phyloP scores from a whole-genome alignment of 2,888 invertebrate genomes.

The Spilarctia lutea region DNA sequence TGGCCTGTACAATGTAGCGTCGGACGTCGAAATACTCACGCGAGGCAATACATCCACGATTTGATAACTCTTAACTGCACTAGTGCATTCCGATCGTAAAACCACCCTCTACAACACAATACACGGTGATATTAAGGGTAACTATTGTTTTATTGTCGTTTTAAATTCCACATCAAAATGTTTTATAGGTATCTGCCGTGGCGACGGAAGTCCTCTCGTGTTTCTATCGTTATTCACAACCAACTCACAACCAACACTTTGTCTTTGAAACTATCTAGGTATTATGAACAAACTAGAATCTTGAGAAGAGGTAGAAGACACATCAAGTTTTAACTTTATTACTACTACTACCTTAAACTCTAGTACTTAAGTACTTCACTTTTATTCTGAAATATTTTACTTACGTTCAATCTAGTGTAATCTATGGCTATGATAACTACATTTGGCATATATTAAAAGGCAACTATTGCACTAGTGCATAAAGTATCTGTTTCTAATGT shows the following conservation, averaged over 20 bases:
- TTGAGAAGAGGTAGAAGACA: neutral
- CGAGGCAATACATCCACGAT: conserved; percentile 65
- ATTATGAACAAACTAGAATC: neutral
- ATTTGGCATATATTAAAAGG: neutral
- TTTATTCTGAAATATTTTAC: too few species aligned
- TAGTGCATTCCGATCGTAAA: conserved; percentile 62
- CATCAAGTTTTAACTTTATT: neutral
- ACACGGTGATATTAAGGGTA: conserved; percentile 65
- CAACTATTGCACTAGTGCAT: neutral
- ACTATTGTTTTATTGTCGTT: conserved; percentile 68
- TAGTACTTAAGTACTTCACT: too few species aligned
- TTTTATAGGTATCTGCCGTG: conserved; percentile 48
- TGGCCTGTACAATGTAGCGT: conserved; percentile 41
- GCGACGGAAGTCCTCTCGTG: conserved; percentile 19
- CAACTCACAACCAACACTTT: neutral
- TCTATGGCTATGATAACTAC: neutral
- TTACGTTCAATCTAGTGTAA: neutral
- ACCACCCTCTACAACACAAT: conserved; percentile 60
- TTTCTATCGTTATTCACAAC: neutral
- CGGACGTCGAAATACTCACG: conserved; percentile 64
- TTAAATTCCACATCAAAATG: conserved; percentile 68
- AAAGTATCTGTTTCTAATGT: neutral
- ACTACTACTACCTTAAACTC: neutral
- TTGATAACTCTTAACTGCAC: conserved; percentile 64
- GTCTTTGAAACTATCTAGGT: neutral